Conservation (phyloP, 2,113 vertebrate genomes). For the Dicrurus megarhynchus region DNA sequence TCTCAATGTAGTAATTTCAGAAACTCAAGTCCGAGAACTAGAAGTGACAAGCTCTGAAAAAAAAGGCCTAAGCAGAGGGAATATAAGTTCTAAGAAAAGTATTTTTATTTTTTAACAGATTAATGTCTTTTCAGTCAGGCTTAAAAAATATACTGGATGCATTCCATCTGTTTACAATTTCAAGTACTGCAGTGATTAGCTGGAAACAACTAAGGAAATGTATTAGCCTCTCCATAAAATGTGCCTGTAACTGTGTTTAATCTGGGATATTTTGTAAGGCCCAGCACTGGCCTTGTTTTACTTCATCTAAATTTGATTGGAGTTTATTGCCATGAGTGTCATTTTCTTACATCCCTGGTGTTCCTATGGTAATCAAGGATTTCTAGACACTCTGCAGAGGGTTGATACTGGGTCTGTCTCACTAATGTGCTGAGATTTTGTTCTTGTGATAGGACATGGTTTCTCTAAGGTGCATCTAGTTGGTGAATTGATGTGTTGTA, state of each 20-base stretch:
- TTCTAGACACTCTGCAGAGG: background rate
- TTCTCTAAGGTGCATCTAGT: background rate
- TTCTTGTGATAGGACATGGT: background rate
- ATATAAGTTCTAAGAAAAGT: background rate
- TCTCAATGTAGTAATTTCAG: background rate
- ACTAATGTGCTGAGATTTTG: background rate
- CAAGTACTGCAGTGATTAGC: background rate
- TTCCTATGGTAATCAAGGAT: background rate
- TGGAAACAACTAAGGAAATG: background rate
- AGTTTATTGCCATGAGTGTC: background rate
- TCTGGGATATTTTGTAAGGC: background rate
- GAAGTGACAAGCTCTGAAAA: background rate
- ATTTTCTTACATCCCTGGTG: background rate
- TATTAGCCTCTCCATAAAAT: background rate
- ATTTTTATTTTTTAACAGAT: background rate
- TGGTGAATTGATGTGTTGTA: background rate
- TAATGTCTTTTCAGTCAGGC: background rate
- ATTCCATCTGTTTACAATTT: background rate
- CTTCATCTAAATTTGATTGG: background rate
- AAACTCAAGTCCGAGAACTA: background rate
- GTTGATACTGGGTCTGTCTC: background rate
- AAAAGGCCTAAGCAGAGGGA: background rate
- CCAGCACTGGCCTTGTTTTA: background rate
- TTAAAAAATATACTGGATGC: background rate
- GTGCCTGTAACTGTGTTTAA: background rate